Base-by-base conservation (phyloP, 2,888 invertebrate species). In the Lithophane ornitopus region DNA sequence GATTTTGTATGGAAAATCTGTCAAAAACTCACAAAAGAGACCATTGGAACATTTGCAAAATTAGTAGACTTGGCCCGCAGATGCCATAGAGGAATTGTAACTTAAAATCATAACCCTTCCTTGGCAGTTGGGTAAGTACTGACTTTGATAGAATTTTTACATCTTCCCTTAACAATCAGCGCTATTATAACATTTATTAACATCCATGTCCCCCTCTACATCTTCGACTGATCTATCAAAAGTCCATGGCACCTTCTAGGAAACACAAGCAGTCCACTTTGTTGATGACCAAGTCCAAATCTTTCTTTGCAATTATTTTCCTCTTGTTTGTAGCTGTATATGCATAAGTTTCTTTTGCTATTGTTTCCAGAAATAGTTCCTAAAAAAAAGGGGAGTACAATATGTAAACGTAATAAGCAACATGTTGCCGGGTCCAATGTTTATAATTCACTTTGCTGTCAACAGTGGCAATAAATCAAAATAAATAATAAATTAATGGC, bases 321-420 rank as follows among this genome's bases (percentile, higher is more conserved):
- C 98, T 97, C 91, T 98, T 99, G 44, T 97, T 97, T 87, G 97
- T 97, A 0, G 97, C 93, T 49, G 98, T 98, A 89, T 97, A 98
- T 72, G 97, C 97, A 89, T 97, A 98, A 1, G 98, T 97, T 95
- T 99, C 98, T 89, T 98, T 98, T 3, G 98, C 97, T 84, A 99
- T 93, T 56, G 98, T 98, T 92, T 98, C 98, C 75, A 99, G 97
- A 92, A 99, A 99, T 85, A 99, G 93, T 97, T 99, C 98, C 98
- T 98, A 95, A 26, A 97, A 97, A 81, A 97, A 81, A 87, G 89
- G 84, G 78, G 65, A 73, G 1, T 26, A 49, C 14, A 62, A 3
- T 41, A 28, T 41, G 14, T 54, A 70, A 67, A n/a, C 19, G n/a
- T n/a, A 49, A 28, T 65, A 44, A n/a, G n/a, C n/a, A n/a, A n/a